Base-by-base conservation (phyloP, 2,888 invertebrate genomes). In the Idaea straminata region DNA sequence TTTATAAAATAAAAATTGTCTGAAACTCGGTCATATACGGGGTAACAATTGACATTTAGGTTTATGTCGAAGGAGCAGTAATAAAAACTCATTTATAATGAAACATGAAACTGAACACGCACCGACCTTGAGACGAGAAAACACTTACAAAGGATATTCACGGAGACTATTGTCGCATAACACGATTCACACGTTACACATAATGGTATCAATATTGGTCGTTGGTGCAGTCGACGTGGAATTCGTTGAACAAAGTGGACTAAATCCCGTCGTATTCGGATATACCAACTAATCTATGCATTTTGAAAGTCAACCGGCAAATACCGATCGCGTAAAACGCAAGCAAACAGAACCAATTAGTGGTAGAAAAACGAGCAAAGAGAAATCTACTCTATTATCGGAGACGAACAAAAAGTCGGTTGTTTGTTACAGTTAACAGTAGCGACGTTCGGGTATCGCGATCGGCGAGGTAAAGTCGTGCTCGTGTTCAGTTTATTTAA, bases 361-460 rank as follows among this genome's bases (percentile, higher is more conserved):
- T 77, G 79, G 77, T 79, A 77, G 76, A 79, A 79, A 83, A 82
- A 82, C 78, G 67, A 82, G 74, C 75, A 80, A 83, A 88, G 87
- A 87, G 90, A 91, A 89, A 91, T 86, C 86, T 76, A 74, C 76
- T 81, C 78, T 77, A 86, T 83, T 85, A 86, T 82, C 79, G 79
- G 81, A 80, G 79, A 71, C 74, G 76, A 80, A 86, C 81, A 86
- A 85, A 84, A 84, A 80, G 74, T 70, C 68, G 15, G 69, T 74
- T 76, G 80, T 77, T 80, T 65, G 83, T 81, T 85, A 83, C 85
- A 83, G 81, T 86, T 83, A 47, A 83, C 84, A 77, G 78, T 81
- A 76, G 76, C 61, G 72, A 74, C 72, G 25, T 25, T 25, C 25
- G 25, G 25, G 25, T 3, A 25, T 25, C 25, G 25, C 25, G 25